phyloP scores from a whole-genome alignment of 2,113 vertebrate genomes.

The Tenebrosternarchus preto region DNA sequence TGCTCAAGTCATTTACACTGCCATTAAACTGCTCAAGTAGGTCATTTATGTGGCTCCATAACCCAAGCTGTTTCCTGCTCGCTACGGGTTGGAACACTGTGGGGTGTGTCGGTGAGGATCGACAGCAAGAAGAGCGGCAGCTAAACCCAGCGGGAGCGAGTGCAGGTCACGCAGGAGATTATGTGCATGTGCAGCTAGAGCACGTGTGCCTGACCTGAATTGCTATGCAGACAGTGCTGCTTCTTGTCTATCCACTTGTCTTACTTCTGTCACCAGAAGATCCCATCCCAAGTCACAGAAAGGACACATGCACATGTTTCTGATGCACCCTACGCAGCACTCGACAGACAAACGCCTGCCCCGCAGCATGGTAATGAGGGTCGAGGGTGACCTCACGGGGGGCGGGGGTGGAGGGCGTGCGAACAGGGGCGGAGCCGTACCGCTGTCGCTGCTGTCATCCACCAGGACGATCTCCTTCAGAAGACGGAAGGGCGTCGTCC shows the following conservation, averaged over 20 bases:
- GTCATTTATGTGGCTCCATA: background rate
- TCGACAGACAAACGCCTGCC: slow-evolving; percentile 32
- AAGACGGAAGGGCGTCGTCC: slow-evolving; percentile 86
- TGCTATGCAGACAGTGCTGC: background rate
- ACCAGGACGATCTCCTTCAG: slow-evolving; percentile 97
- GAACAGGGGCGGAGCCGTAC: slow-evolving; percentile 68
- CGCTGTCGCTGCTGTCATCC: slow-evolving; percentile 93
- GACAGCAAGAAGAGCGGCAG: background rate
- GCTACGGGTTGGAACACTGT: background rate
- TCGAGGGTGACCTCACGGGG: background rate
- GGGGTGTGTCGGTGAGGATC: background rate
- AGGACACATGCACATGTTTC: slow-evolving; percentile 4
- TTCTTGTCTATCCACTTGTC: background rate
- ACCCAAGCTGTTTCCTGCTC: background rate
- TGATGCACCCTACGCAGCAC: slow-evolving; percentile 20
- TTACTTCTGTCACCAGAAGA: background rate
- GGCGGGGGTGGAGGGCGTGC: background rate
- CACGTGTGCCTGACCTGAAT: too few relatives aligned
- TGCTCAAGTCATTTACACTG: background rate
- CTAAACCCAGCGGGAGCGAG: background rate
- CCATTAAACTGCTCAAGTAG: too few relatives aligned
- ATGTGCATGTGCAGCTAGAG: background rate
- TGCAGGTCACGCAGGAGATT: background rate
- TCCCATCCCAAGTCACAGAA: background rate
- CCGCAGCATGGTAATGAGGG: slow-evolving; percentile 29